Evolutionary conservation across 2,113 vertebrate genomes (phyloP), one percentile per base, ranked within the genome.

Genomic region (Engraulis encrasicolus): DNA sequence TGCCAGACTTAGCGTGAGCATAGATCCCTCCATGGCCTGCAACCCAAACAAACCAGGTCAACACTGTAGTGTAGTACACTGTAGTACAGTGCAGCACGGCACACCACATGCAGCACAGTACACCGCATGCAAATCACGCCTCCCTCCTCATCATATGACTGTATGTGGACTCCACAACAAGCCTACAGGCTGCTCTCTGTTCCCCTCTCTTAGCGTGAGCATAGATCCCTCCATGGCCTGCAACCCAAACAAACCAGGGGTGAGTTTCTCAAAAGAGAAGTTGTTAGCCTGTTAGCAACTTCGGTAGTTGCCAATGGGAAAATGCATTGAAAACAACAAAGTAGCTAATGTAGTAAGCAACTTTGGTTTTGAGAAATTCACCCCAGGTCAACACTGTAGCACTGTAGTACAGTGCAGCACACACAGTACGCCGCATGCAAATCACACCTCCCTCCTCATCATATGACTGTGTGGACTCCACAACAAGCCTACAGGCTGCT

Each of bases 141-240:
- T 78, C n/a, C n/a, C n/a, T n/a, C n/a, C n/a, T 49, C 31, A 80
- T 6, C 52, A 85, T 54, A 27, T 78, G 61, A 85, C 83, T 5
- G n/a, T n/a, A n/a, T n/a, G n/a, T n/a, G 6, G 58, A 58, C 31
- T 34, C 19, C 20, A 37, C 36, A 82, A 82, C 61, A 78, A 34
- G 34, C 66, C 66, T 31, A 74, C 27, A 36, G 27, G 27, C 12
- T n/a, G 2, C 66, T 31, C n/a, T 74, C 27, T 74, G 27, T 9
- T 82, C n/a, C n/a, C n/a, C n/a, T n/a, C n/a, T n/a, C 95, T 96
- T 54, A 96, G 92, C 0, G 95, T 96, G 1, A 95, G 88, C 95
- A 96, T 96, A 66, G 95, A 96, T 49, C 95, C 94, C 86, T 96
- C 95, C 95, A 96, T 96, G 0, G 94, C 92, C 95, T 96, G 90